These are phyloP conservation scores for Drosophila kepulauana DNA, from an alignment of 1,140 invertebrate species.

Conservation along the genomic window DNA sequence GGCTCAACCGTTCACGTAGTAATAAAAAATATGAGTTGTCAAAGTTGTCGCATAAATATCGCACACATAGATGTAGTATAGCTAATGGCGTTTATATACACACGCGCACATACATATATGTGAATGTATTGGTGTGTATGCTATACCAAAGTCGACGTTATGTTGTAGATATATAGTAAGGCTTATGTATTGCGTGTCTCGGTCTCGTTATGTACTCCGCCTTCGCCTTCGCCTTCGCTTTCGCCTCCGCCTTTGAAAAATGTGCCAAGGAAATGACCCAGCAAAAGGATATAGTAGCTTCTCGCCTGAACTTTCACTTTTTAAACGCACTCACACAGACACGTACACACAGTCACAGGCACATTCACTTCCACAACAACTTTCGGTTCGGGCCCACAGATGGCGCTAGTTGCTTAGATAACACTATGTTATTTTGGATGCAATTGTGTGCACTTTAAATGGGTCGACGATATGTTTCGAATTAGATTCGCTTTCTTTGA, in stretches of 20 bases:
- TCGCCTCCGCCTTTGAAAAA: conserved; percentile 12
- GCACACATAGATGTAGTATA: conserved; percentile 43
- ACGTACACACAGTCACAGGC: conserved; percentile 9
- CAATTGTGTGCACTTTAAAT: conserved; percentile 19
- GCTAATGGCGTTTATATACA: conserved; percentile 40
- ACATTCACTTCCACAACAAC: conserved; percentile 13
- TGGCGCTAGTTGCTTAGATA: conserved; percentile 65
- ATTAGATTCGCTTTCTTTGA: conserved; percentile 13
- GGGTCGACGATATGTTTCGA: conserved; percentile 33
- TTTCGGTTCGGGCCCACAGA: conserved; percentile 35
- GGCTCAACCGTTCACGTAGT: conserved; percentile 32
- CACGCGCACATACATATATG: conserved; percentile 5
- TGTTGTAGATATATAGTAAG: conserved; percentile 13
- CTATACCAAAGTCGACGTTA: conserved; percentile 22
- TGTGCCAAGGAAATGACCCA: conserved; percentile 56
- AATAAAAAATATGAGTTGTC: conserved; percentile 65
- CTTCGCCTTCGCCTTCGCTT: conserved; percentile 4
- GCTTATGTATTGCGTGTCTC: conserved; percentile 58
- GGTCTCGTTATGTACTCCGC: conserved; percentile 44
- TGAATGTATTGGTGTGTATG: conserved; percentile 19
- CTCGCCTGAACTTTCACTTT: conserved; percentile 69
- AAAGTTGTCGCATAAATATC: conserved; percentile 71
- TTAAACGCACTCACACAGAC: conserved; percentile 33
- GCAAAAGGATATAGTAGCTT: conserved; percentile 29
- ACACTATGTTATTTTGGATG: conserved; percentile 42